Percentiles rank a stretch among this genome's conserved stretches.
Evolutionary conservation across 2,113 vertebrate genomes (phyloP).

Genomic region (Phalacrocorax pelagicus): DNA sequence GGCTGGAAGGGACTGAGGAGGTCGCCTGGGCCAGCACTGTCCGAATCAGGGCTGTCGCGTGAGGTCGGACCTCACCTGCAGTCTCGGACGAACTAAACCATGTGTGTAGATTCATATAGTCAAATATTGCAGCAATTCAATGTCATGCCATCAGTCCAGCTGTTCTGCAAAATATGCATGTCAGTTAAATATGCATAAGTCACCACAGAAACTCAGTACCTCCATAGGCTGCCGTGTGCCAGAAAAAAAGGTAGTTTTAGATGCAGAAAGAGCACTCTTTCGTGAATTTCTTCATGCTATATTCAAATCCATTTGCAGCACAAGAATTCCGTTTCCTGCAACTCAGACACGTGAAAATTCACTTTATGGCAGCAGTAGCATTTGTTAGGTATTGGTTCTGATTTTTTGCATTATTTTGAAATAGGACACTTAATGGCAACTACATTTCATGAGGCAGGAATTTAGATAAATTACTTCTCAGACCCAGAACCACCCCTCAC

Average conservation of each 20-base stretch:
- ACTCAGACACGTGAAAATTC: background rate
- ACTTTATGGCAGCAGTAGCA: background rate
- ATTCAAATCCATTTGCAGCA: background rate
- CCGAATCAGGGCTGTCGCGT: rapidly evolving
- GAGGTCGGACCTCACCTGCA: background rate
- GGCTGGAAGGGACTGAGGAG: background rate
- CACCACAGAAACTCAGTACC: background rate
- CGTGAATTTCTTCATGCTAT: background rate
- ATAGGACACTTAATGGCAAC: background rate
- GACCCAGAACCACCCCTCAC: background rate
- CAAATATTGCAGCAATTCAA: background rate
- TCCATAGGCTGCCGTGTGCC: background rate
- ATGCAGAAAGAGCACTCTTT: background rate
- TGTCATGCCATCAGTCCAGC: background rate
- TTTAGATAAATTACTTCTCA: background rate
- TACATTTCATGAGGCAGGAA: background rate
- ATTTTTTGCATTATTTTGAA: background rate
- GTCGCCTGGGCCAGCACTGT: background rate
- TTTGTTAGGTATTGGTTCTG: background rate
- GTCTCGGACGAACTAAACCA: background rate
- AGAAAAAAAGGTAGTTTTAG: background rate
- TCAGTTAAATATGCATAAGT: background rate
- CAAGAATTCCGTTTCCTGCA: background rate
- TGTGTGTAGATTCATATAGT: background rate
- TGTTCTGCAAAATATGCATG: background rate